Evolutionary conservation across 1,140 invertebrate species (phyloP), one percentile per base, ranked within the genome.

Genomic region (Panagrolaimus sp.): DNA sequence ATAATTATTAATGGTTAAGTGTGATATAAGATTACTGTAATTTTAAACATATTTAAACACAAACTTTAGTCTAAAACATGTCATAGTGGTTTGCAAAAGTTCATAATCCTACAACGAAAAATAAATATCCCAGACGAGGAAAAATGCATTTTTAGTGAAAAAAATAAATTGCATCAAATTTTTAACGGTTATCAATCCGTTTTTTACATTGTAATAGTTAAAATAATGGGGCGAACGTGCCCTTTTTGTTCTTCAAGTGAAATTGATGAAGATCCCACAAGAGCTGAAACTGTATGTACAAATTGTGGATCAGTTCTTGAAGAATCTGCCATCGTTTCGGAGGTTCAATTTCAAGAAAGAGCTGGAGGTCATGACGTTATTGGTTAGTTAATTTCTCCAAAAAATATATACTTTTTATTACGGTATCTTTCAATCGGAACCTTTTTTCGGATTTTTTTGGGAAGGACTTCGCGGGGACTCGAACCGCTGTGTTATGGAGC

Each of bases 201-300:
- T n/a, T n/a, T n/a, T n/a, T n/a, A n/a, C n/a, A n/a, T n/a, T n/a
- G n/a, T n/a, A n/a, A n/a, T n/a, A n/a, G n/a, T n/a, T n/a, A 38
- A 21, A 24, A 26, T 87, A 58, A 80, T 80, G 78, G 75, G 74
- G 6, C 68, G 74, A 69, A 78, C 74, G 21, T 82, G 80, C 62
- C 76, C 78, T 21, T 73, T 74, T 67, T 82, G 80, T 67, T 78
- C 75, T n/a, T 77, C 70, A 48, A 70, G 73, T 24, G 80, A 83
- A 24, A 83, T 82, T 48, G 80, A 82, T 58, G 80, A 82, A 67
- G 80, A 82, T 70, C 55, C 81, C 0, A 66, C 73, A 10, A 66
- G 93, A 80, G 95, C 94, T 58, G 93, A 96, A 88, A 91, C 92
- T 46, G 92, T 96, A 0, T 98, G 96, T 86, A 96, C 91, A 43